Base-by-base conservation (phyloP, 2,888 invertebrate genomes). In the Mesodorylaimus sp. region DNA sequence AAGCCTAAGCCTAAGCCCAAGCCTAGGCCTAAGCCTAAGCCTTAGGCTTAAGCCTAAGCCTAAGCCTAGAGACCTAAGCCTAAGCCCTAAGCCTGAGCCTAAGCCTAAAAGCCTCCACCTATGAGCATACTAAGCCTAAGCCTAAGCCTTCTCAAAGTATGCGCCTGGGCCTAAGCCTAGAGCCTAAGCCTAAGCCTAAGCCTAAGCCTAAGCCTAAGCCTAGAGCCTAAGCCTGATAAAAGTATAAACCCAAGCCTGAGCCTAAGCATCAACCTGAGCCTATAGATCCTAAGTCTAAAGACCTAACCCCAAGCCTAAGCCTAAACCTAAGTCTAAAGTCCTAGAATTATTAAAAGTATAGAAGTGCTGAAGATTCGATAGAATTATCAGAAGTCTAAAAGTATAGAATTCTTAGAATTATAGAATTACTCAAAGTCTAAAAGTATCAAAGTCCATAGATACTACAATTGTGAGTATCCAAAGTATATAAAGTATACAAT, bases 191-290 rank as follows among this genome's bases (percentile, higher is more conserved):
- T 52, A 26, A 53, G 52, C 26, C 37, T 52, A 21, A 52, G 52
- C 26, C 52, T 51, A 53, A 44, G n/a, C n/a, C n/a, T n/a, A n/a
- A n/a, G n/a, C n/a, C n/a, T n/a, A n/a, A n/a, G n/a, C n/a, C n/a
- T n/a, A n/a, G n/a, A n/a, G 52, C 53, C 29, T 52, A 52, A 26
- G 43, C 53, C 48, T 54, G 29, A 53, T 25, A 48, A 53, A 44
- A 47, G 46, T 50, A 52, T 51, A 52, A 52, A 29, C 52, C 52
- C 52, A 51, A 52, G 28, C 44, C 52, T 50, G 47, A 48, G 23
- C 27, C 47, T 45, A 47, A 48, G 23, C 29, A 50, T 50, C 25
- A 50, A 38, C 27, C 50, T 50, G 25, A 50, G 47, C 51, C 50
- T 50, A n/a, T n/a, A n/a, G 50, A n/a, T n/a, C n/a, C n/a, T n/a